Percentiles rank a stretch among this genome's conserved stretches.
Evolutionary conservation across 2,113 vertebrate genomes (phyloP).

Genomic region (Oreochromis spilurus): DNA sequence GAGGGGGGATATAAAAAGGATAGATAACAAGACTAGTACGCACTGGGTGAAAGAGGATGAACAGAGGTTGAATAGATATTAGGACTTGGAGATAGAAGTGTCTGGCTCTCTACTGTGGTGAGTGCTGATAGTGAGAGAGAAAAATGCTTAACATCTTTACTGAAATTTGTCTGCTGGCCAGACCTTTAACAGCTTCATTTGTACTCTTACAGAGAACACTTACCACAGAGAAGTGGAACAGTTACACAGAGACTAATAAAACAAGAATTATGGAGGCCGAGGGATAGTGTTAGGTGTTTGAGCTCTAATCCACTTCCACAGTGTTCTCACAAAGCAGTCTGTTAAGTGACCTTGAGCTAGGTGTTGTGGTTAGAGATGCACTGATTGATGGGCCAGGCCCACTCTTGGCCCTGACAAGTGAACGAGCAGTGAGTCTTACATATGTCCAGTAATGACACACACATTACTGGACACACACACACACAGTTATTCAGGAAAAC

Average conservation of each 20-base stretch:
- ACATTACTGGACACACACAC: no score
- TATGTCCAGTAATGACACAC: background rate
- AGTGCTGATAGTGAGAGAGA: conserved; percentile 9
- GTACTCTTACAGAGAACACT: background rate
- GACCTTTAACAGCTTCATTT: conserved; percentile 10
- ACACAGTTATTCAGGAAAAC: background rate
- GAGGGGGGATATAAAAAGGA: background rate
- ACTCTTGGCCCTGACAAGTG: background rate
- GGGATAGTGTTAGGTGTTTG: background rate
- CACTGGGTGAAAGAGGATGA: conserved; percentile 15
- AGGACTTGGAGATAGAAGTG: conserved; percentile 24
- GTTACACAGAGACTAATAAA: background rate
- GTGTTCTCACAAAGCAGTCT: background rate
- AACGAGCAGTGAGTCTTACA: background rate
- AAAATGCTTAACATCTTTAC: background rate
- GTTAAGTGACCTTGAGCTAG: background rate
- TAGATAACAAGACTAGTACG: conserved; percentile 18
- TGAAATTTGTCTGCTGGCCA: background rate
- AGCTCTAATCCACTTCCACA: background rate
- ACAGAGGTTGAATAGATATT: conserved; percentile 34
- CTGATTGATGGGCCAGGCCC: background rate
- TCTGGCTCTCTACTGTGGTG: background rate
- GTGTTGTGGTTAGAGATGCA: background rate
- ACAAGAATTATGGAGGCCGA: background rate
- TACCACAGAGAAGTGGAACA: background rate